Percentiles rank a stretch among this genome's conserved stretches.
Evolutionary conservation across 2,888 invertebrate genomes (phyloP).

Genomic region (Tenthredo mesomela): DNA sequence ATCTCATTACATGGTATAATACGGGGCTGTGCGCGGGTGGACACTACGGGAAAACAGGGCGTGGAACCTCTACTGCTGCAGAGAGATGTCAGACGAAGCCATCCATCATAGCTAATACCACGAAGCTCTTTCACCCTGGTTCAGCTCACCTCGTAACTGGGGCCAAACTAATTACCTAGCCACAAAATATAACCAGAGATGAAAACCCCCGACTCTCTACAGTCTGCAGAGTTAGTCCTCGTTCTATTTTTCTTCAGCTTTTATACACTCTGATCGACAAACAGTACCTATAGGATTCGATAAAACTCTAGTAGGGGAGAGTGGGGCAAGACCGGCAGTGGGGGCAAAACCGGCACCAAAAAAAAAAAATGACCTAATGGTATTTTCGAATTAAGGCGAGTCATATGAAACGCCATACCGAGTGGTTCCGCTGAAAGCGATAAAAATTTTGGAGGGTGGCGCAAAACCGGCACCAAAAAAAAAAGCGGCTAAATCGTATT

Average conservation of each 20-base stretch:
- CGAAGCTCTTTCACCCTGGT: slow-evolving; percentile 57
- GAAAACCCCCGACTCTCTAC: slow-evolving; percentile 20
- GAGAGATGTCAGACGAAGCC: slow-evolving; percentile 56
- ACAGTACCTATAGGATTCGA: neutral
- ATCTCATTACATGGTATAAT: slow-evolving; percentile 16
- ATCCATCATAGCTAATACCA: slow-evolving; percentile 58
- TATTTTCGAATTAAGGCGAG: too few relatives aligned
- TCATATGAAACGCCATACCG: too few relatives aligned
- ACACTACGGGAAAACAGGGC: slow-evolving; percentile 35
- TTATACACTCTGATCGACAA: neutral
- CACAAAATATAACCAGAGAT: slow-evolving; percentile 54
- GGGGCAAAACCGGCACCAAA: too few relatives aligned
- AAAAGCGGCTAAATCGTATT: too few relatives aligned
- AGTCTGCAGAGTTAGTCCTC: too few relatives aligned
- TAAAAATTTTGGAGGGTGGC: too few relatives aligned
- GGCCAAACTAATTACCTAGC: slow-evolving; percentile 59
- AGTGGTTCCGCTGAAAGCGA: too few relatives aligned
- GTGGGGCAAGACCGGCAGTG: too few relatives aligned
- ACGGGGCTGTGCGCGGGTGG: neutral
- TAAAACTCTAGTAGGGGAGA: too few relatives aligned
- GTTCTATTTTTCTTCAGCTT: neutral
- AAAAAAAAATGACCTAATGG: too few relatives aligned
- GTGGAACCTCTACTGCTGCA: slow-evolving; percentile 13
- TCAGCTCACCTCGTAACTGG: slow-evolving; percentile 52
- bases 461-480: too few relatives aligned